Evolutionary conservation across 2,113 vertebrate species (phyloP).

Genomic region (Cyphomyrus discorhynchus): DNA sequence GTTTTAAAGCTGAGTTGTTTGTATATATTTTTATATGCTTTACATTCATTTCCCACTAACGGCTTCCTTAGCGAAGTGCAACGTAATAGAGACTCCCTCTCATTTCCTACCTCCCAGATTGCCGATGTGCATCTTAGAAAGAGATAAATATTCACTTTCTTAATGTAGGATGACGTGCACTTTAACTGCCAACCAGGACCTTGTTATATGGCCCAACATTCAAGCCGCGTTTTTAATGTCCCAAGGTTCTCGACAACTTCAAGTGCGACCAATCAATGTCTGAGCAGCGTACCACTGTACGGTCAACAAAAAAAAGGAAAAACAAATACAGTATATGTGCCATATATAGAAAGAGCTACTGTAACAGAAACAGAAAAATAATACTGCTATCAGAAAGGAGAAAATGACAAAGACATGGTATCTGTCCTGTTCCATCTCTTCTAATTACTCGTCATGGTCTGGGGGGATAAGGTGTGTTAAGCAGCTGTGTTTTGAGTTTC

Average conservation of each 20-base stretch:
- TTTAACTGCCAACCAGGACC: not conserved
- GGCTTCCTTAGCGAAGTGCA: slow-evolving; percentile 58
- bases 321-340: slow-evolving; percentile 2
- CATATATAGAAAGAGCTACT: slow-evolving; percentile 32
- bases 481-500: not conserved
- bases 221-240: not conserved
- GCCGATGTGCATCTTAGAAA: slow-evolving; percentile 9
- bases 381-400: slow-evolving; percentile 50
- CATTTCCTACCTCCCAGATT: slow-evolving; percentile 39
- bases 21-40: slow-evolving; percentile 38
- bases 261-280: not conserved
- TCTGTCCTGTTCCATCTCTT: slow-evolving; percentile 26
- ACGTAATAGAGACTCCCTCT: slow-evolving; percentile 45
- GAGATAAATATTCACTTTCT: slow-evolving; percentile 18
- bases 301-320: not conserved
- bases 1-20: slow-evolving; percentile 76
- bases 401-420: slow-evolving; percentile 2
- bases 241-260: not conserved
- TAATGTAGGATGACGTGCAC: not conserved
- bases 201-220: not conserved
- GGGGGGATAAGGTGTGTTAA: not conserved
- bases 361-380: slow-evolving; percentile 43
- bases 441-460: not conserved
- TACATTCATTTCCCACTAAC: slow-evolving; percentile 74
- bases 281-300: not conserved